Evolutionary conservation across 1,140 invertebrate species (phyloP), one percentile per base, ranked within the genome.

Genomic region (Pissodes strobi): DNA sequence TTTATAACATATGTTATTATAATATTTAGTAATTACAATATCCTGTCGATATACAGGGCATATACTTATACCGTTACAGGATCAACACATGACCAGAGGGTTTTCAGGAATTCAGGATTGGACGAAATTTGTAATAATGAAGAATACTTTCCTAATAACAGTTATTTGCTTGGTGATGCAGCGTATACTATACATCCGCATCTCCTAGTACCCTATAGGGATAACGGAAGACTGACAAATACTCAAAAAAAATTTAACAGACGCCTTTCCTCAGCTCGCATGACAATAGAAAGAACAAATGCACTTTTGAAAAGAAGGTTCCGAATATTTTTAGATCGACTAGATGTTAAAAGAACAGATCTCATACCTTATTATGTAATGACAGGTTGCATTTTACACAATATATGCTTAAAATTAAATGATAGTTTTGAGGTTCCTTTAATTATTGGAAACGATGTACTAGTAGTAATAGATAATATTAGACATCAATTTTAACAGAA

Each of bases 181-280:
- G 65, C 65, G n/a, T 64, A 64, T 67, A 41, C 25, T 43, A 56
- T 64, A 38, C 60, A 64, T 52, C 30, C 43, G 22, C 61, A 58
- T 64, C 63, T 67, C 64, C 25, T 67, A n/a, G n/a, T n/a, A n/a
- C n/a, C n/a, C n/a, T n/a, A n/a, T n/a, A n/a, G n/a, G n/a, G n/a
- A n/a, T n/a, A n/a, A n/a, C n/a, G n/a, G n/a, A n/a, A n/a, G n/a
- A n/a, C n/a, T n/a, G n/a, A n/a, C n/a, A n/a, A n/a, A n/a, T n/a
- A n/a, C n/a, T 45, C 60, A 64, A 64, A 39, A 45, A 27, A 59
- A 38, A 38, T 66, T 41, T 46, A 66, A 52, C 25, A 27, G 25
- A 25, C 46, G 13, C 25, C 57, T 60, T 61, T 27, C 64, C 48
- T 9, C 56, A 34, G 25, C 48, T 8, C 30, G 57, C 48, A 37